Base-by-base conservation (phyloP, 37 sponge, comb jelly and placozoan species). In the Amphimedon queenslandica region DNA sequence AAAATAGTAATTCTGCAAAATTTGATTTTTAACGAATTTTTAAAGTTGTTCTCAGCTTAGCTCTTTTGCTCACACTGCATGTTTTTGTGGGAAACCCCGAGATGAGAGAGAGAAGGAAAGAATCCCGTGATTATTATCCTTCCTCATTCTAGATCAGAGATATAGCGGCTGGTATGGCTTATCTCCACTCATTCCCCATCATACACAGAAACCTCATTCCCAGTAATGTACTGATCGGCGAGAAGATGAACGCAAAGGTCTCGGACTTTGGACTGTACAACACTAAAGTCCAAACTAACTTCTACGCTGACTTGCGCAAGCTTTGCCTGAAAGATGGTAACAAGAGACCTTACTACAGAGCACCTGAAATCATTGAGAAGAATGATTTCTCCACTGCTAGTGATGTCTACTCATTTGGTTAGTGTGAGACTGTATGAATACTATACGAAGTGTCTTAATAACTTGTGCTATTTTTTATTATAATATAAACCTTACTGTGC, bases 331-430 rank as follows among this genome's bases (percentile, higher is more conserved):
- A n/a, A n/a, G 5, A 67, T 35, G 4, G 39, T 27, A 67, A 27
- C 39, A 60, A 60, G 21, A 34, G 37, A 23, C 43, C 8, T 43
- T 38, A 60, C 27, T 79, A 87, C 67, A 65, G 63, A 57, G 77
- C 87, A 21, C 87, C 87, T 32, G 87, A 87, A 72, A 71, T 73
- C 0, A 71, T 81, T 27, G 73, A 80, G 60, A 28, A 28, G 3
- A 42, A 33, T 33, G 53, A 76, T 37, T 77, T 72, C 67, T 75
- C 67, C 1, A n/a, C 0, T 11, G 77, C 72, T 13, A 42, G 82
- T 24, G 81, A 87, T 71, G 82, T 87, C 24, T 87, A 87, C 77
- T 70, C 87, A 0, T 80, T 87, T 65, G 87, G 87, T 87, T 36
- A 76, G 81, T 23, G 53, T 47, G 13, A n/a, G n/a, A n/a, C n/a